Evolutionary conservation across 2,888 invertebrate genomes (phyloP).

Genomic region (Euzophera pinguis): DNA sequence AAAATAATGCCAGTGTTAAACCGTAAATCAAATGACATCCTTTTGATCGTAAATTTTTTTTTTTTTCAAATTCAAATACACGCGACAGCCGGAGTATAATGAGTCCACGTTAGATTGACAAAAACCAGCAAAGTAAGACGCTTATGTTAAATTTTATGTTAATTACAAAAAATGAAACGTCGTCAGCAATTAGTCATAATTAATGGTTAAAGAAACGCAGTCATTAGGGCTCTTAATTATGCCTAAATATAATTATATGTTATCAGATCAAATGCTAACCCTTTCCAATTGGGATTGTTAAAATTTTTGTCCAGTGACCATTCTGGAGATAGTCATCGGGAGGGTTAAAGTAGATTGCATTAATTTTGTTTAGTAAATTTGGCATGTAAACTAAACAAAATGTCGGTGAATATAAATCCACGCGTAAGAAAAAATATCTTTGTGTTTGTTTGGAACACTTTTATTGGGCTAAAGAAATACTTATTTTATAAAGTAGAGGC

Average conservation of each 20-base stretch:
- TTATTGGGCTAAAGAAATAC: too few species aligned
- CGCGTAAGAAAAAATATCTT: neutral
- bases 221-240: constrained; percentile 8
- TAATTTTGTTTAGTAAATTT: neutral
- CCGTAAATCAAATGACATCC: too few species aligned
- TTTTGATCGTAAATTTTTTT: too few species aligned
- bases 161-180: constrained; percentile 5
- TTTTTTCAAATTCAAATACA: too few species aligned
- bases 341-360: constrained; percentile 11
- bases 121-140: neutral
- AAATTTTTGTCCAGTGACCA: constrained; percentile 26
- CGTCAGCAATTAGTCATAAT: constrained; percentile 8
- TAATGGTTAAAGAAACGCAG: neutral
- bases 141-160: neutral
- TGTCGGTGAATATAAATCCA: neutral
- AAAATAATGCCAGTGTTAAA: too few species aligned
- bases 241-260: constrained; percentile 17
- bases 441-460: too few species aligned
- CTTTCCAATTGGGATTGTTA: constrained; percentile 56
- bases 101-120: too few species aligned
- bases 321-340: constrained; percentile 11
- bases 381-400: neutral
- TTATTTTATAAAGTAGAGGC: too few species aligned
- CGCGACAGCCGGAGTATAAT: too few species aligned
- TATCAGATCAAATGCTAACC: constrained; percentile 53